Base-by-base conservation (phyloP, 2,797 vertebrate species). In the Serranus cabrilla region DNA sequence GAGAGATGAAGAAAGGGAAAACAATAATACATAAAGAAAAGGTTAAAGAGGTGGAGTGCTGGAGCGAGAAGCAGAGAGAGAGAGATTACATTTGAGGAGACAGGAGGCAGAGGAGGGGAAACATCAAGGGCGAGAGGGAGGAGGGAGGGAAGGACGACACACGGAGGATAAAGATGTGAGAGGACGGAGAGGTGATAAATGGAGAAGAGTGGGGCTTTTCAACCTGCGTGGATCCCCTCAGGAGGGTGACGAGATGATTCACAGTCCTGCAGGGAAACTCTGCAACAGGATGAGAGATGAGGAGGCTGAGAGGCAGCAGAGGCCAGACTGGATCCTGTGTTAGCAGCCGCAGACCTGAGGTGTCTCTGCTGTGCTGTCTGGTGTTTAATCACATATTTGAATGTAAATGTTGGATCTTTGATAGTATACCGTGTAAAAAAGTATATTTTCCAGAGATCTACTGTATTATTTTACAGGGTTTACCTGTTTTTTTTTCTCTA, bases 111-210 rank as follows among this genome's bases (percentile, higher is more conserved):
- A 27, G 21, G 49, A 51, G 55, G 52, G 58, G 46, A 64, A 71
- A 40, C 72, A 56, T 64, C 45, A 12, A 42, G 61, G 69, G 69
- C n/a, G 18, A 16, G 16, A 42, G 18, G 45, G 39, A 52, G 27
- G 49, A 54, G 11, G 39, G 42, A 54, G 11, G 39, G 42, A 16
- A 18, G 54, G 57, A 64, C 39, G 27, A 50, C 66, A 59, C 63
- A 20, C 59, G 56, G 55, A 37, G 50, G 74, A 81, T 81, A 20
- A 78, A 78, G 73, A 78, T 70, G 78, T 62, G 60, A 80, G 50
- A 49, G 65, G 69, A 63, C 14, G 17, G 34, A 60, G 54, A 20
- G 50, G 34, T 71, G 74, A 80, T 63, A 45, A 78, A 80, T 61
- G 46, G 51, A 73, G 68, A 16, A 17, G 45, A 50, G 73, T 17